These are phyloP conservation scores for Crenuchus spilurus DNA, from an alignment of 2,797 vertebrate genomes.

Conservation along the genomic window DNA sequence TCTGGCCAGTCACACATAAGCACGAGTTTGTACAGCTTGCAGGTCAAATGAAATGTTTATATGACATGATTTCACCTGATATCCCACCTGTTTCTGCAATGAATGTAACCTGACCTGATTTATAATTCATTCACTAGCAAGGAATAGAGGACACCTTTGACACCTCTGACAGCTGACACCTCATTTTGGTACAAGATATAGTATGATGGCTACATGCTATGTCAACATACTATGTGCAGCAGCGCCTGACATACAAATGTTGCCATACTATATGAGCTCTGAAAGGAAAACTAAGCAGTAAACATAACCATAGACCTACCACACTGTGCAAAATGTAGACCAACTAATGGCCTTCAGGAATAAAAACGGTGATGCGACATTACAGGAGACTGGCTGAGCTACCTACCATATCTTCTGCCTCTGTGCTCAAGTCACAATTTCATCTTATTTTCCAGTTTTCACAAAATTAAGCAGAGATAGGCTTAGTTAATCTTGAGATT, in stretches of 20 bases:
- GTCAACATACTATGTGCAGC: not conserved
- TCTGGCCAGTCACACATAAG: not conserved
- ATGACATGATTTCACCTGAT: not conserved
- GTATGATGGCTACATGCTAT: not conserved
- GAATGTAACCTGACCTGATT: constrained; percentile 6
- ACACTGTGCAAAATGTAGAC: not conserved
- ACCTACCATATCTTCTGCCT: not conserved
- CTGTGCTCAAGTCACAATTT: not conserved
- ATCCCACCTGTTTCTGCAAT: not conserved
- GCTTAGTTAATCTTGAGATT: constrained; percentile 40
- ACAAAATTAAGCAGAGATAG: constrained; percentile 37
- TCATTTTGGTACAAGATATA: not conserved
- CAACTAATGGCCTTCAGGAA: constrained; percentile 26
- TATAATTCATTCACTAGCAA: constrained; percentile 16
- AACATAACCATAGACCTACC: not conserved
- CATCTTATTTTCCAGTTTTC: constrained; percentile 43
- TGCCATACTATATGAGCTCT: constrained; percentile 6
- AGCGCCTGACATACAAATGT: constrained; percentile 13
- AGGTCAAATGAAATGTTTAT: constrained; percentile 5
- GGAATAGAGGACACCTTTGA: not conserved
- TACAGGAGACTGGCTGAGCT: constrained; percentile 14
- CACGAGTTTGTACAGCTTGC: not conserved
- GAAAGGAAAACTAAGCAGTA: not conserved
- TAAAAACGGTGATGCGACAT: constrained; percentile 1
- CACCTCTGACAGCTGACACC: constrained; percentile 7